phyloP scores from a whole-genome alignment of 1,140 invertebrate species.

The Diprion similis region DNA sequence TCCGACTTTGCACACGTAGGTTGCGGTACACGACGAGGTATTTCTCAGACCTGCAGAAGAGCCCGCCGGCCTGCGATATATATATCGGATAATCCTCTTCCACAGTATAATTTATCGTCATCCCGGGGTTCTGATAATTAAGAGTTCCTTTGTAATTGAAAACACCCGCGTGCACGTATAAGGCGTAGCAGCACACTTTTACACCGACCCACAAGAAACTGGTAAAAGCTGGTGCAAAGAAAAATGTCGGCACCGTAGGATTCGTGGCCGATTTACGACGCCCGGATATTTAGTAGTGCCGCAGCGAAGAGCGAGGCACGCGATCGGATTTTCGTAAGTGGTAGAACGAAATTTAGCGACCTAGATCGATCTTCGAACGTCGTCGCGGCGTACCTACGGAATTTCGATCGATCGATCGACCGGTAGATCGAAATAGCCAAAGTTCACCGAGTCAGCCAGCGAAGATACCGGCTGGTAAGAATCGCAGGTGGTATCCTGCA shows the following conservation, averaged over 20 bases:
- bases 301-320: neutral
- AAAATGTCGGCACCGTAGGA: neutral
- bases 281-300: neutral
- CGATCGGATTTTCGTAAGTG: neutral
- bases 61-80: neutral
- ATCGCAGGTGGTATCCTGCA: neutral
- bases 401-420: no score
- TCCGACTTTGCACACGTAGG: no score
- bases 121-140: neutral
- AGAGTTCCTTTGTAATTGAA: neutral
- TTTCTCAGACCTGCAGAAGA: neutral
- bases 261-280: constrained; percentile 1
- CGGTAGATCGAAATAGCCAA: neutral
- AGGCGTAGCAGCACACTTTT: no score
- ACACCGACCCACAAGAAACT: no score
- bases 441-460: neutral
- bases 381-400: neutral
- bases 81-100: neutral
- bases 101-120: neutral
- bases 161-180: neutral
- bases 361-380: neutral
- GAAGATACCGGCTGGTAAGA: neutral
- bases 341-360: neutral
- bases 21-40: no score
- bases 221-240: neutral